phyloP scores from a whole-genome alignment of 2,888 invertebrate genomes.

The Lomographa bimaculata region DNA sequence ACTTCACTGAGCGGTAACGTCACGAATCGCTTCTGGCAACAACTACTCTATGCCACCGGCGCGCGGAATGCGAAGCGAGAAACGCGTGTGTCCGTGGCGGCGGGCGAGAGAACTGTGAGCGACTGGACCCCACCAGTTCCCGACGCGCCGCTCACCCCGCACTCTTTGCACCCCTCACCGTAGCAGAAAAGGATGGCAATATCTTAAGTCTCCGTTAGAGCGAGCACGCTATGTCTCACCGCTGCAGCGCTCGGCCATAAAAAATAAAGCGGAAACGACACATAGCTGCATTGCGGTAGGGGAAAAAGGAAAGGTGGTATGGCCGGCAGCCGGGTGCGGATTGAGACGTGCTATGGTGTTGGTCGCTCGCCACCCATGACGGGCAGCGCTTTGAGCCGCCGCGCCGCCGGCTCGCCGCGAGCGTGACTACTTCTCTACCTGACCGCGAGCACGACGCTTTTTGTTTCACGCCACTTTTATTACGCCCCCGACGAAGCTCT shows the following conservation, averaged over 20 bases:
- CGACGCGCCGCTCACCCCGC: slow-evolving; percentile 53
- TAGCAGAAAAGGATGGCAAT: slow-evolving; percentile 57
- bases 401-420: slow-evolving; percentile 48
- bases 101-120: slow-evolving; percentile 75
- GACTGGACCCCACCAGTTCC: slow-evolving; percentile 69
- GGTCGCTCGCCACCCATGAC: slow-evolving; percentile 83
- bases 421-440: slow-evolving; percentile 40
- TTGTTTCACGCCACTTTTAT: slow-evolving; percentile 80
- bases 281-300: slow-evolving; percentile 82
- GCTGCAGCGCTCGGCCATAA: slow-evolving; percentile 77
- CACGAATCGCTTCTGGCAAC: slow-evolving; percentile 67
- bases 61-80: slow-evolving; percentile 48
- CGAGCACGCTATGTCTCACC: slow-evolving; percentile 72
- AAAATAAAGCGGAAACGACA: slow-evolving; percentile 83
- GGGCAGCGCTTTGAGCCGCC: slow-evolving; percentile 75
- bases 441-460: slow-evolving; percentile 59
- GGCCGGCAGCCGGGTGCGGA: slow-evolving; percentile 79
- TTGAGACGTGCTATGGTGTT: slow-evolving; percentile 83
- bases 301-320: slow-evolving; percentile 81
- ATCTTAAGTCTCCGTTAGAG: slow-evolving; percentile 65
- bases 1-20: slow-evolving; percentile 73
- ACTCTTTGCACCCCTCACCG: slow-evolving; percentile 59
- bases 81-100: slow-evolving; percentile 62
- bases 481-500: slow-evolving; percentile 69
- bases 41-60: slow-evolving; percentile 65